Conservation (phyloP, 2,888 invertebrate species). For the Acleris laterana region DNA sequence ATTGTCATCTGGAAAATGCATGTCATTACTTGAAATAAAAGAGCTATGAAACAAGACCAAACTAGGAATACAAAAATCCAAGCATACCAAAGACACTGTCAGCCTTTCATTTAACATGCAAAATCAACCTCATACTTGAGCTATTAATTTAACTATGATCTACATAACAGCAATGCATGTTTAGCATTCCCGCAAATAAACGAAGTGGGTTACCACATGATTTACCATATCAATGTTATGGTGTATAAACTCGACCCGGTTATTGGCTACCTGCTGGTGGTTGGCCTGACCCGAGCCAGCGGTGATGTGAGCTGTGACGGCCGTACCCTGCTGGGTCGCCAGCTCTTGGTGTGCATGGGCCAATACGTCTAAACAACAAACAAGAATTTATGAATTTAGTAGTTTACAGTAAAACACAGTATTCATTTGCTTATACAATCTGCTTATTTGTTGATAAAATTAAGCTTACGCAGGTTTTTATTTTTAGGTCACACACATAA, state of each 20-base stretch:
- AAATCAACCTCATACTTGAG: conserved; percentile 9
- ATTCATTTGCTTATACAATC: too few species aligned
- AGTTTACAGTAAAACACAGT: too few species aligned
- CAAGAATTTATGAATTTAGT: too few species aligned
- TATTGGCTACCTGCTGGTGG: conserved; percentile 83
- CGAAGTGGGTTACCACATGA: conserved; percentile 70
- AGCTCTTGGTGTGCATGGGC: conserved; percentile 79
- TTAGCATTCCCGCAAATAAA: conserved; percentile 74
- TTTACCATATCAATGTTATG: conserved; percentile 84
- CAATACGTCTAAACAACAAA: conserved; percentile 64
- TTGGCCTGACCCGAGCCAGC: conserved; percentile 66
- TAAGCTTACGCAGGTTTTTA: too few species aligned
- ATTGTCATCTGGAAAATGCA: too few species aligned
- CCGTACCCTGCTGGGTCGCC: conserved; percentile 60
- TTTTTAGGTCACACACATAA: too few species aligned
- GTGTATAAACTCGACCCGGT: conserved; percentile 83
- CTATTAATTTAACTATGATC: conserved; percentile 44
- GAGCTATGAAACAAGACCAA: not conserved
- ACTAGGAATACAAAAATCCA: not conserved
- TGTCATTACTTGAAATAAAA: too few species aligned
- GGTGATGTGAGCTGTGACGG: conserved; percentile 62
- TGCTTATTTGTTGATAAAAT: too few species aligned
- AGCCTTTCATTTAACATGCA: conserved; percentile 28
- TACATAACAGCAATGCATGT: conserved; percentile 62
- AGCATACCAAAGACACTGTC: not conserved